Evolutionary conservation across 2,113 vertebrate genomes (phyloP), one percentile per base, ranked within the genome.

Genomic region (Amia ocellicauda): DNA sequence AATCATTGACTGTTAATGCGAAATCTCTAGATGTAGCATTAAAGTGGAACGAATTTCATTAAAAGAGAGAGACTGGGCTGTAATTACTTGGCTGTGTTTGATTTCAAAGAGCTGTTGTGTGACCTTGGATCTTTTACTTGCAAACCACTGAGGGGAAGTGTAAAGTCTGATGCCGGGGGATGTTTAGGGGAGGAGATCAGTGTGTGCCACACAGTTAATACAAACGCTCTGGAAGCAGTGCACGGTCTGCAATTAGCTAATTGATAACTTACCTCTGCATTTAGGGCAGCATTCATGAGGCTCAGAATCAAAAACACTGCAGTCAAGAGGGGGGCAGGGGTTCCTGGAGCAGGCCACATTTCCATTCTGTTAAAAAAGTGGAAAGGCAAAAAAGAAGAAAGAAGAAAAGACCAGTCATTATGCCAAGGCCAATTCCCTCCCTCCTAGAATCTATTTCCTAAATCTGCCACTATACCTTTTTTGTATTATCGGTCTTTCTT

Each of bases 251-350:
- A 16, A n/a, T n/a, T 4, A 3, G 7, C 41, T 57, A 66, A 31
- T 19, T n/a, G 7, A 27, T 16, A 4, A 54, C 73, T 75, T 64
- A 88, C 88, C 73, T 80, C 60, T 80, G 67, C 83, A 87, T 67
- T 69, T 67, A 49, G 78, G 80, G 69, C 84, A 87, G 57, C 85
- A 88, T 42, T 79, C 74, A 65, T 70, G 78, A 11, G 79, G 69
- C 28, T 67, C 42, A 13, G 73, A 78, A 58, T 85, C 85, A 19
- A 41, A 64, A 23, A 73, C 67, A 26, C 50, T 50, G 64, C 87
- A 89, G 68, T 82, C 75, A 58, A 74, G 68, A 4, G 68, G 2
- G 20, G 80, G 72, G 51, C 87, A 88, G 2, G 17, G 24, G 23
- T 53, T 53, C 0, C 63, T 69, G 7, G 41, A 14, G 17, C 86